Evolutionary conservation across 2,113 vertebrate genomes (phyloP).

Genomic region (Thamnaconus septentrionalis): DNA sequence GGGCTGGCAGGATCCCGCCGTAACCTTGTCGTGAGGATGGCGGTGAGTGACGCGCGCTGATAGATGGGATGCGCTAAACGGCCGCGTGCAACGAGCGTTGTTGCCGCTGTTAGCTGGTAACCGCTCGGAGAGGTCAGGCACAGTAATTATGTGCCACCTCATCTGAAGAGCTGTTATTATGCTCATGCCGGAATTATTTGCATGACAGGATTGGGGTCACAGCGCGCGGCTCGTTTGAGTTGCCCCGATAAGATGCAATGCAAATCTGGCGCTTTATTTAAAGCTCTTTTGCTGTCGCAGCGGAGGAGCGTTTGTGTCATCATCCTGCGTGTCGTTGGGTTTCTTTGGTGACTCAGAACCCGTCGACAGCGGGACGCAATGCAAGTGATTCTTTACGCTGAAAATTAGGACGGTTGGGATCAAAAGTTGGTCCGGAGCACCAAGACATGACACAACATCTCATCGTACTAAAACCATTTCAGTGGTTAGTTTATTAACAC

Average conservation of each 20-base stretch:
- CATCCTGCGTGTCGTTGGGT: slow-evolving; percentile 23
- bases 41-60: slow-evolving; percentile 60
- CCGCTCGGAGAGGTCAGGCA: slow-evolving; percentile 52
- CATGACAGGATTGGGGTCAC: slow-evolving; percentile 64
- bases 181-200: slow-evolving; percentile 56
- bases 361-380: background rate
- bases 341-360: background rate
- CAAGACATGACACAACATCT: too few relatives aligned
- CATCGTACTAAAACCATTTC: too few relatives aligned
- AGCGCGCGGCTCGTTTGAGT: slow-evolving; percentile 38
- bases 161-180: slow-evolving; percentile 65
- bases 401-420: too few relatives aligned
- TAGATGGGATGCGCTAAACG: slow-evolving; percentile 57
- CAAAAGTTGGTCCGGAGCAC: too few relatives aligned
- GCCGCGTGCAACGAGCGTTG: slow-evolving; percentile 29
- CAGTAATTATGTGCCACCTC: slow-evolving; percentile 69
- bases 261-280: slow-evolving; percentile 56
- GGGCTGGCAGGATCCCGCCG: slow-evolving; percentile 47
- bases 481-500: too few relatives aligned
- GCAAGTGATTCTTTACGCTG: background rate
- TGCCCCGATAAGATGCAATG: slow-evolving; percentile 52
- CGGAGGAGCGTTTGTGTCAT: slow-evolving; percentile 7
- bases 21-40: slow-evolving; percentile 69
- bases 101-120: slow-evolving; percentile 54
- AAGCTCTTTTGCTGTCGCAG: slow-evolving; percentile 36